phyloP scores from a whole-genome alignment of 92 coral and sea anemone species.

The Galaxea fascicularis region DNA sequence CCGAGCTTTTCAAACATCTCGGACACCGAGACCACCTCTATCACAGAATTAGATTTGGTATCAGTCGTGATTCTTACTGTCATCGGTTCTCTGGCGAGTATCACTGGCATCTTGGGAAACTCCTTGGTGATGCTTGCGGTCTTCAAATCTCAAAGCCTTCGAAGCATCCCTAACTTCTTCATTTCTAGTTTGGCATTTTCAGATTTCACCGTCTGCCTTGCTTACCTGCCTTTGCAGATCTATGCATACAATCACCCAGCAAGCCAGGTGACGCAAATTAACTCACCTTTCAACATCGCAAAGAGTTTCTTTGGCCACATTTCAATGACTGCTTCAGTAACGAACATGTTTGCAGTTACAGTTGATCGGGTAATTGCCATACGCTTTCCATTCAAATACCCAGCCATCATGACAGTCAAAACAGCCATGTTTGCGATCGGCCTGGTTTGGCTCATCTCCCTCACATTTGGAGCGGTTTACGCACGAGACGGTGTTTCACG shows the following conservation, averaged over 20 bases:
- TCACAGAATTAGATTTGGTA: neutral
- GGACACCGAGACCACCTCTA: neutral
- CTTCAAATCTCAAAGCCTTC: slow-evolving; percentile 36
- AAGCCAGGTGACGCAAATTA: neutral
- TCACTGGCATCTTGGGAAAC: slow-evolving; percentile 58
- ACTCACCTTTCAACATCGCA: neutral
- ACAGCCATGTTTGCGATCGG: slow-evolving; percentile 30
- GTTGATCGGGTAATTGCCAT: slow-evolving; percentile 70
- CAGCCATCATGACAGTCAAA: slow-evolving; percentile 20
- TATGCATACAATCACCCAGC: neutral
- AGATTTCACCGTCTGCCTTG: slow-evolving; percentile 55
- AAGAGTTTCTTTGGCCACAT: slow-evolving; percentile 49
- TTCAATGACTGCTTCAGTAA: slow-evolving; percentile 59
- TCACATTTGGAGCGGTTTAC: slow-evolving; percentile 3
- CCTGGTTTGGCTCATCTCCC: slow-evolving; percentile 44
- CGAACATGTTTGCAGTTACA: slow-evolving; percentile 74
- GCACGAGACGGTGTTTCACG: neutral
- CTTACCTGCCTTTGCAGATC: slow-evolving; percentile 48
- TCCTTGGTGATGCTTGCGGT: slow-evolving; percentile 52
- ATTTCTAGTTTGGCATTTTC: slow-evolving; percentile 76
- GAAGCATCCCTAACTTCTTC: slow-evolving; percentile 65
- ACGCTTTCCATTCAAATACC: slow-evolving; percentile 52
- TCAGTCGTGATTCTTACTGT: slow-evolving; percentile 12
- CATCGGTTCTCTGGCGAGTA: slow-evolving; percentile 24
- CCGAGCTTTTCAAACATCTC: neutral